phyloP scores from a whole-genome alignment of 1,140 invertebrate genomes.

The Drosophila nigrodunni region DNA sequence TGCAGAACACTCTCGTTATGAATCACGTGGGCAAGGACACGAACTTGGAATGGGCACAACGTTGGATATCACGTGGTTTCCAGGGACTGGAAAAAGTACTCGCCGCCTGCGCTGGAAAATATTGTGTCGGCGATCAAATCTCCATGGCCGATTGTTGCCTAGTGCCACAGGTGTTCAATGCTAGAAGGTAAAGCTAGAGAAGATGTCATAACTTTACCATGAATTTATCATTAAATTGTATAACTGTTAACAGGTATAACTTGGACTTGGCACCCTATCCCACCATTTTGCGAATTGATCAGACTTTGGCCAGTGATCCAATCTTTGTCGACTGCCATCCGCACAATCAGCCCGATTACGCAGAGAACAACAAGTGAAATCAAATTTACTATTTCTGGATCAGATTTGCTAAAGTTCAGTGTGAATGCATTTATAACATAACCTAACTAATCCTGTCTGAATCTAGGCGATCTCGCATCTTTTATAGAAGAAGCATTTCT shows the following conservation, averaged over 20 bases:
- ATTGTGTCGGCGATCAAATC: constrained; percentile 96
- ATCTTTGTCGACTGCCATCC: constrained; percentile 94
- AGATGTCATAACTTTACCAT: not conserved
- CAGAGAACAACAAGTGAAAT: constrained; percentile 85
- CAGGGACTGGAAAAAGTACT: constrained; percentile 94
- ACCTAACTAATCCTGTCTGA: too few relatives aligned
- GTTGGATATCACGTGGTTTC: constrained; percentile 96
- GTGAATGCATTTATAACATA: not conserved
- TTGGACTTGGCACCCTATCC: constrained; percentile 95
- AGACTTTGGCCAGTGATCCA: constrained; percentile 91
- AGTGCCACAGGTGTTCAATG: constrained; percentile 97
- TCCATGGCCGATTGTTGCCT: constrained; percentile 97
- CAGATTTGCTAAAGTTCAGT: not conserved
- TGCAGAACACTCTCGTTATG: constrained; percentile 96
- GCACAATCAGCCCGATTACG: constrained; percentile 94
- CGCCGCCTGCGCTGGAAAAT: constrained; percentile 93
- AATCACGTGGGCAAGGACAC: constrained; percentile 93
- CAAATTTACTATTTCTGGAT: constrained; percentile 66
- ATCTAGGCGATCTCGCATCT: too few relatives aligned
- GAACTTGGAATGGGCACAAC: constrained; percentile 94
- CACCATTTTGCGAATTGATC: constrained; percentile 93
- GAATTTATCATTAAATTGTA: not conserved
- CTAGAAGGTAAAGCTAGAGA: constrained; percentile 88
- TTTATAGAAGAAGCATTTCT: not conserved
- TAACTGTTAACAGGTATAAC: constrained; percentile 90